phyloP scores from a whole-genome alignment of 2,888 invertebrate genomes.

The Actias luna region DNA sequence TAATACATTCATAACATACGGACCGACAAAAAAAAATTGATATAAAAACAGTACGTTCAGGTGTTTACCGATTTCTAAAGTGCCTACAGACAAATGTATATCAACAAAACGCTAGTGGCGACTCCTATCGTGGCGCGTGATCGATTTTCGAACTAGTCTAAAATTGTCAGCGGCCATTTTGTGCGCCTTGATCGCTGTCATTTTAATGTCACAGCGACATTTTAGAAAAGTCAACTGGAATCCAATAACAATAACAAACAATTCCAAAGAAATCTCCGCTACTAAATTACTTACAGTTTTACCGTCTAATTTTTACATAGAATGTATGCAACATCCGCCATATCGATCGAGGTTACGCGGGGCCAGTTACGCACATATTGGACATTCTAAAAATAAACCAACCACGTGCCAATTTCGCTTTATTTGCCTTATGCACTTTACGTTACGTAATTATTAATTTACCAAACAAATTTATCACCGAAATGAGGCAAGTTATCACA shows the following conservation, averaged over 20 bases:
- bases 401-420: slow-evolving; percentile 61
- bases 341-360: slow-evolving; percentile 49
- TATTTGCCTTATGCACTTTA: slow-evolving; percentile 21
- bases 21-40: not conserved
- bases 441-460: slow-evolving; percentile 29
- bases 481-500: not conserved
- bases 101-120: slow-evolving; percentile 56
- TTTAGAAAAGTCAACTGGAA: slow-evolving; percentile 63
- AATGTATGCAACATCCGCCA: not conserved
- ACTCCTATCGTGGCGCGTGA: slow-evolving; percentile 66
- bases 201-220: slow-evolving; percentile 74
- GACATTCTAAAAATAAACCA: slow-evolving; percentile 68
- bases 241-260: slow-evolving; percentile 73
- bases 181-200: slow-evolving; percentile 66
- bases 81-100: slow-evolving; percentile 23
- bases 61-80: not conserved
- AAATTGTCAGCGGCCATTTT: slow-evolving; percentile 60
- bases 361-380: slow-evolving; percentile 40
- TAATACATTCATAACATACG: no score
- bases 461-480: slow-evolving; percentile 8
- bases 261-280: slow-evolving; percentile 31
- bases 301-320: not conserved
- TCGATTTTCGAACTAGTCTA: slow-evolving; percentile 24
- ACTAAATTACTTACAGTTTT: not conserved
- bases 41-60: not conserved